Base-by-base conservation (phyloP, 2,113 vertebrate genomes). In the Silurus meridionalis region DNA sequence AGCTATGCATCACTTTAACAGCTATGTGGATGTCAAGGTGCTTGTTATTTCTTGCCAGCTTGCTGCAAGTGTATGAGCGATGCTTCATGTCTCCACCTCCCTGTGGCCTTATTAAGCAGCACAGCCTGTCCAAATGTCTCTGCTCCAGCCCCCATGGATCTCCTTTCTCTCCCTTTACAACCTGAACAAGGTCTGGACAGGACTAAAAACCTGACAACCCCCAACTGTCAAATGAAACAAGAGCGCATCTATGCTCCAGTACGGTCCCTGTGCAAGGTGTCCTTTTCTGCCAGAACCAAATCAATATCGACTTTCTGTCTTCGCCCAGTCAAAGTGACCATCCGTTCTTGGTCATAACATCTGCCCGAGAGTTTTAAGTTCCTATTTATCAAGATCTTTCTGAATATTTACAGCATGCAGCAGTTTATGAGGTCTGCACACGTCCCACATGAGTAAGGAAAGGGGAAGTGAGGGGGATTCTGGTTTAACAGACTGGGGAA, bases 41-140 rank as follows among this genome's bases (percentile, higher is more conserved):
- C 81, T 91, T 90, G 92, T 92, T 93, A 93, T 90, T 94, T 91
- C 93, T 89, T 86, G 88, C 91, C 91, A 91, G 92, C 92, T 91
- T 89, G 91, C 87, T 82, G 89, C 91, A 90, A 37, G 50, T 58
- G 90, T 88, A 88, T 92, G 93, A 94, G 92, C 93, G 94, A 95
- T 93, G 93, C 91, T 74, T 81, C 90, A 85, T 90, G 87, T 92
- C 87, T 87, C 85, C 48, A 81, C 87, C 91, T 95, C 94, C 93
- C 94, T 81, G 88, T 63, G 92, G 94, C 57, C 93, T 92, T 92
- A 94, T 95, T 95, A 94, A 91, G 92, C 88, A 90, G 90, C 90
- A 89, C 90, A 90, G 89, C 90, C 93, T 88, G 90, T 92, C 83
- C 84, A 87, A 64, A 63, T 21, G 28, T 83, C 85, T 82, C 78